Evolutionary conservation across 1,140 invertebrate genomes (phyloP).

Genomic region (Copidosoma floridanum): DNA sequence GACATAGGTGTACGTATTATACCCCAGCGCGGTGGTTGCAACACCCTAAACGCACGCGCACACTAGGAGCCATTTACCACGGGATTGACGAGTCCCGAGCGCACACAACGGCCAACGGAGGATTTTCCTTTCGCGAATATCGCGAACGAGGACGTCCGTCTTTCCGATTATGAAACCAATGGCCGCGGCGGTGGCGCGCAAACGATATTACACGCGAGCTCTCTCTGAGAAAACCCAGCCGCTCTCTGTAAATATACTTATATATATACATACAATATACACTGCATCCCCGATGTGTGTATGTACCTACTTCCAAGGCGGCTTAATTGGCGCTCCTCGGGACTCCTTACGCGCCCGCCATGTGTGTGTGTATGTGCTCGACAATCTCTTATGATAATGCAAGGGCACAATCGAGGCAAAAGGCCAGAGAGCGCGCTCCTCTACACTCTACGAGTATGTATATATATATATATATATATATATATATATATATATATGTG

Average conservation of each 20-base stretch:
- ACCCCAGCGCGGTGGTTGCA: too few species aligned
- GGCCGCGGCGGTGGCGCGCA: background rate
- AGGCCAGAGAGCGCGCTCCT: too few species aligned
- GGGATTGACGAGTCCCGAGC: background rate
- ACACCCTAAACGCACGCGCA: too few species aligned
- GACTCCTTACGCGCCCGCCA: background rate
- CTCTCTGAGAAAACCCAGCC: too few species aligned
- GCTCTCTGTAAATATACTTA: background rate
- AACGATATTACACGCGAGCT: background rate
- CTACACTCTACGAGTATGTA: too few species aligned
- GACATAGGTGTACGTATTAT: too few species aligned
- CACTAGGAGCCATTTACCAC: background rate
- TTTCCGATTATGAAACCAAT: constrained; percentile 17
- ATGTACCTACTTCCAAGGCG: constrained; percentile 4
- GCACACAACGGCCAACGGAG: background rate
- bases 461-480: too few species aligned
- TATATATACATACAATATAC: background rate
- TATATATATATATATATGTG: too few species aligned
- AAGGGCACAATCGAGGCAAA: constrained; percentile 15
- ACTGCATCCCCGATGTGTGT: too few species aligned
- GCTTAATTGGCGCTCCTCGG: constrained; percentile 15
- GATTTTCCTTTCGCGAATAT: constrained; percentile 20
- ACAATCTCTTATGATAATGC: constrained; percentile 26
- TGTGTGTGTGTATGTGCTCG: background rate
- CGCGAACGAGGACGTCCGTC: constrained; percentile 18